Evolutionary conservation across 2,888 invertebrate species (phyloP).

Genomic region (Oxystoma pomonae): DNA sequence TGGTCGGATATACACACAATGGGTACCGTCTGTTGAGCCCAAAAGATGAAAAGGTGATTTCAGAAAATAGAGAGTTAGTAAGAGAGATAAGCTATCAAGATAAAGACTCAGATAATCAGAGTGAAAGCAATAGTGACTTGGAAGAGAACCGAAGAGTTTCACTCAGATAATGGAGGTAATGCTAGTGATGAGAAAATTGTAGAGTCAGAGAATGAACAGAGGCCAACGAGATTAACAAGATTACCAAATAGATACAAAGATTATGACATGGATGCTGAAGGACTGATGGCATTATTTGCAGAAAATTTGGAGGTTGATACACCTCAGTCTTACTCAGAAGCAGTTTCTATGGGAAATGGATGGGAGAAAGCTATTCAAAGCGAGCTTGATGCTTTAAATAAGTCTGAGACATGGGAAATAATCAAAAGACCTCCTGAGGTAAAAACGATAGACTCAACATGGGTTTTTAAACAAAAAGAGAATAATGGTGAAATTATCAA

Average conservation of each 20-base stretch:
- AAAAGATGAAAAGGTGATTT: not conserved
- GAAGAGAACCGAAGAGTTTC: too few species aligned
- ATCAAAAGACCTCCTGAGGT: conserved; percentile 2
- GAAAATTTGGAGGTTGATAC: conserved; percentile 1
- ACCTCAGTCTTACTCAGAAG: conserved; percentile 15
- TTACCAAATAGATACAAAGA: conserved; percentile 14
- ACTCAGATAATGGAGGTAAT: too few species aligned
- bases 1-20: not conserved
- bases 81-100: not conserved
- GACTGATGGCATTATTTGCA: conserved; percentile 15
- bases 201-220: not conserved
- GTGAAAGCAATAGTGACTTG: too few species aligned
- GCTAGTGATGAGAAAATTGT: not conserved
- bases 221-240: not conserved
- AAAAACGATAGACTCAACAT: conserved; percentile 13
- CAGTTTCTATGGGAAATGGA: conserved; percentile 11
- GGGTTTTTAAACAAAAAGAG: conserved; percentile 14
- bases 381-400: conserved; percentile 13
- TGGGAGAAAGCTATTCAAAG: not conserved
- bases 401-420: conserved; percentile 18
- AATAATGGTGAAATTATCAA: conserved; percentile 5
- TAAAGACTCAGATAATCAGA: not conserved
- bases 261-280: conserved; percentile 15
- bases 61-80: not conserved
- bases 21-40: not conserved